Base-by-base conservation (phyloP, 2,888 invertebrate species). In the Himalopsyche japonica region DNA sequence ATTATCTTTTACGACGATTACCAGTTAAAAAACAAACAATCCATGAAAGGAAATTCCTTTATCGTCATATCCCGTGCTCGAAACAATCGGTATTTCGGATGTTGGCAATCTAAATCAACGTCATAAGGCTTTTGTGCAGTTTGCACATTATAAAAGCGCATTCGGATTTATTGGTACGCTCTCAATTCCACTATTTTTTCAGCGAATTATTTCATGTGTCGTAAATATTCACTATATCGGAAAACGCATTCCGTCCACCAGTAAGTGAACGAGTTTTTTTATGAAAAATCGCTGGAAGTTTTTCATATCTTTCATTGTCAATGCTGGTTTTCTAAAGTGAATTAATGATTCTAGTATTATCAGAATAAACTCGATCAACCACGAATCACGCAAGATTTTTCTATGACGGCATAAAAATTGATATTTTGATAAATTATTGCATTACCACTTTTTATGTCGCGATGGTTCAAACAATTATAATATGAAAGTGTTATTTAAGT, bases 141-240 rank as follows among this genome's bases (percentile, higher is more conserved):
- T 85, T 85, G 79, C 85, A 85, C 85, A 81, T 85, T 49, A 85
- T 85, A 85, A 85, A 85, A 83, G 78, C 79, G 82, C 85, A 83
- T n/a, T 34, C 20, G 20, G 43, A 82, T 79, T 82, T 82, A 82
- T 79, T 47, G 79, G 79, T 12, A 49, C 79, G 79, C 57, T 57
- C 57, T 57, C 57, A 57, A 57, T 57, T 70, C 47, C 48, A 79
- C 32, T 76, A 64, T 70, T 82, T 83, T 83, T 83, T 80, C 70
- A 57, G 12, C 79, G 79, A 57, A 76, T 76, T 76, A 43, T 37
- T 81, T 84, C 81, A 20, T 57, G 37, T 49, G 18, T 24, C 80
- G 30, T 84, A 84, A 84, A 83, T 84, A 77, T 64, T 81, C 49
- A n/a, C 48, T 20, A 77, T 49, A 81, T 64, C 81, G 84, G 81